These are phyloP conservation scores for Mergus octosetaceus DNA, from an alignment of 2,797 vertebrate species.

Conservation along the genomic window DNA sequence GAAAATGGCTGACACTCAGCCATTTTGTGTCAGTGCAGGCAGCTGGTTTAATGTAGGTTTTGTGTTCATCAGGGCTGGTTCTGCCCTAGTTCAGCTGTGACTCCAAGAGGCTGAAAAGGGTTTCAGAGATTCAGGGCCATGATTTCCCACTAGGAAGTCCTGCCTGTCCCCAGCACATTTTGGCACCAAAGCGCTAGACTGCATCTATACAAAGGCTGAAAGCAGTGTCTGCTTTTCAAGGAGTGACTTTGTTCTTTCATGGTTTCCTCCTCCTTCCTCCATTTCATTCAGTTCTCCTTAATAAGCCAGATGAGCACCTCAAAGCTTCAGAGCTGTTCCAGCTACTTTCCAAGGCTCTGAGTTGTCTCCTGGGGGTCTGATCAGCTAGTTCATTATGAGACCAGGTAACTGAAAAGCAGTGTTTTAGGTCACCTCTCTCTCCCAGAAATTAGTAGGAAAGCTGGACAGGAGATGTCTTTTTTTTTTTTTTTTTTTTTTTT, in stretches of 20 bases:
- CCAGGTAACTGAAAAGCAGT: not conserved
- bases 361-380: not conserved
- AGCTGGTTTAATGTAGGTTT: not conserved
- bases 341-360: not conserved
- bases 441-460: not conserved
- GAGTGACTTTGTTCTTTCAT: constrained; percentile 51
- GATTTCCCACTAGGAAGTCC: not conserved
- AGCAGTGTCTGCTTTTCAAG: constrained; percentile 52
- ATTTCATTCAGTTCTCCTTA: constrained; percentile 53
- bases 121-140: not conserved
- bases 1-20: constrained; percentile 70
- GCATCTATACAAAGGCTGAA: constrained; percentile 54
- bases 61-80: not conserved
- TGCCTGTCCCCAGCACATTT: not conserved
- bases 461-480: not conserved
- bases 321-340: not conserved
- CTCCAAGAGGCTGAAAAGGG: not conserved
- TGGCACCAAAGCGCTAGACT: not conserved
- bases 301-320: constrained; percentile 62
- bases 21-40: constrained; percentile 60
- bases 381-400: not conserved
- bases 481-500: not conserved
- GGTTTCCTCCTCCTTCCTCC: constrained; percentile 30
- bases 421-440: not conserved
- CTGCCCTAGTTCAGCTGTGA: not conserved